A percentile compares a stretch with the other conserved stretches of the same genome.
Conservation (phyloP, 2,888 invertebrate species). For the Oligia strigilis region DNA sequence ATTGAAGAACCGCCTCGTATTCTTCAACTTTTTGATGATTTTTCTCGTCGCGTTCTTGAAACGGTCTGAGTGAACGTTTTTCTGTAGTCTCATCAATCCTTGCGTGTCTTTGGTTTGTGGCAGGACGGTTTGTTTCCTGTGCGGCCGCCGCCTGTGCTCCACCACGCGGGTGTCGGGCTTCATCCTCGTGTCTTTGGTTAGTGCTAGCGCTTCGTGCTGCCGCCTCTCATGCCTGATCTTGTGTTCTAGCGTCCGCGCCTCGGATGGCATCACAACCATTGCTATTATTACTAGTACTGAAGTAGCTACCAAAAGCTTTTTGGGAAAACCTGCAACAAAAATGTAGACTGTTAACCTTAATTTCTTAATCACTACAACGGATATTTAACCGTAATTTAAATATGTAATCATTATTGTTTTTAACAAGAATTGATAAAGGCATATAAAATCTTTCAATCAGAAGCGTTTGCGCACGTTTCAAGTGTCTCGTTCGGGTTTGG, state of each 20-base stretch:
- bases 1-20: slow-evolving; percentile 81
- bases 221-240: slow-evolving; percentile 81
- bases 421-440: slow-evolving; percentile 61
- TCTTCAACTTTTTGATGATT: slow-evolving; percentile 82
- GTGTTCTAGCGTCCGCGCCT: slow-evolving; percentile 80
- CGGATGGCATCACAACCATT: slow-evolving; percentile 85
- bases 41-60: slow-evolving; percentile 82
- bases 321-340: slow-evolving; percentile 88
- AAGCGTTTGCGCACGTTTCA: slow-evolving; percentile 58
- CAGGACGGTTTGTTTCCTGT: slow-evolving; percentile 71
- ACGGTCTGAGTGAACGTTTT: slow-evolving; percentile 74
- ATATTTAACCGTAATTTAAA: slow-evolving; percentile 16
- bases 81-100: slow-evolving; percentile 71
- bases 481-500: slow-evolving; percentile 43
- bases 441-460: slow-evolving; percentile 44
- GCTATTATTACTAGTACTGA: slow-evolving; percentile 84
- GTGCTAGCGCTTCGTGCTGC: slow-evolving; percentile 73
- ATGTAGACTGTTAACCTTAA: slow-evolving; percentile 35
- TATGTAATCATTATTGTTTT: slow-evolving; percentile 39
- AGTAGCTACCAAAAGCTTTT: slow-evolving; percentile 89
- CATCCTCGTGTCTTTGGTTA: slow-evolving; percentile 75
- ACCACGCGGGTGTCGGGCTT: slow-evolving; percentile 63
- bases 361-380: slow-evolving; percentile 1
- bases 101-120: slow-evolving; percentile 79
- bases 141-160: slow-evolving; percentile 71